phyloP scores from a whole-genome alignment of 2,113 vertebrate species.

The Regulus satrapa region DNA sequence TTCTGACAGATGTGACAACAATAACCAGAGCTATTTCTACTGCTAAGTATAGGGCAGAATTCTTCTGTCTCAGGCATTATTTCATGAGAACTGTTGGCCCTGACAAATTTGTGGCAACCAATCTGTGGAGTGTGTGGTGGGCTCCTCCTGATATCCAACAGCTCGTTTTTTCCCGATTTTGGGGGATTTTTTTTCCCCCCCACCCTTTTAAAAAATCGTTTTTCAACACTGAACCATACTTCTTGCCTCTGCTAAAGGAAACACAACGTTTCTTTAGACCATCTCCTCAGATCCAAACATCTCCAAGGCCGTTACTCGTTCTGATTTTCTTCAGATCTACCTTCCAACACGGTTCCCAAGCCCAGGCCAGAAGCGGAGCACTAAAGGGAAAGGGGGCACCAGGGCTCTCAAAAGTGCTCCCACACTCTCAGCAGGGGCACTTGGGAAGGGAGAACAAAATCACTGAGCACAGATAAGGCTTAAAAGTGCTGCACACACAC shows the following conservation, averaged over 20 bases:
- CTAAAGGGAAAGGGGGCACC: background rate
- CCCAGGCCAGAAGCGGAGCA: conserved; percentile 22
- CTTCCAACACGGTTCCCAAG: conserved; percentile 66
- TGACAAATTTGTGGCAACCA: background rate
- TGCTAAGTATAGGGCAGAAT: background rate
- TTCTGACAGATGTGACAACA: background rate
- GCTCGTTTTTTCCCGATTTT: background rate
- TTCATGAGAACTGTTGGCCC: background rate
- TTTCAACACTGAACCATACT: conserved; percentile 44
- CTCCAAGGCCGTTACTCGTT: background rate
- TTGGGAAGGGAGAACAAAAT: conserved; percentile 17
- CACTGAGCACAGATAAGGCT: conserved; percentile 45
- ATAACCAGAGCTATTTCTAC: background rate
- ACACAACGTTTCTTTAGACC: background rate
- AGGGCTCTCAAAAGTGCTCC: background rate
- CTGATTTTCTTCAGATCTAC: conserved; percentile 20
- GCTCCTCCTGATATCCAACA: background rate
- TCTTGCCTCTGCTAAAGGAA: conserved; percentile 62
- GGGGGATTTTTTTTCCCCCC: accelerated
- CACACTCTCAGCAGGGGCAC: background rate
- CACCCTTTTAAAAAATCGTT: background rate
- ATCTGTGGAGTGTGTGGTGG: background rate
- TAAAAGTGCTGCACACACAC: conserved; percentile 59
- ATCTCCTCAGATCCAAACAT: conserved; percentile 19
- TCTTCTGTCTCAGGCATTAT: background rate